A percentile compares a stretch with the other conserved stretches of the same genome.
These are phyloP conservation scores for Setophaga coronata DNA, from an alignment of 2,113 vertebrate species.

Conservation along the genomic window DNA sequence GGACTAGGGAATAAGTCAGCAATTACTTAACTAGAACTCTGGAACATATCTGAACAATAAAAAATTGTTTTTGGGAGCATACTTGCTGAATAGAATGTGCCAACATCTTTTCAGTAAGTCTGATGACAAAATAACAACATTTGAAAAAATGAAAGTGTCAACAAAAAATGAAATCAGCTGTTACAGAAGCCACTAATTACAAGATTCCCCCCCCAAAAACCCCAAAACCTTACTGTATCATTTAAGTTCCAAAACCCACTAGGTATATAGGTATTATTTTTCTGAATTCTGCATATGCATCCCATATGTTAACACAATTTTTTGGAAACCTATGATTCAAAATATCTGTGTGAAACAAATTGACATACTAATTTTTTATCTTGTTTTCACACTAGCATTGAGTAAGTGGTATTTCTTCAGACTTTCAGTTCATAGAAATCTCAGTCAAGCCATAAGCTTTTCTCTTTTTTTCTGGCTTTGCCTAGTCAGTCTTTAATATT, in stretches of 20 bases:
- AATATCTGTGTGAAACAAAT: neutral
- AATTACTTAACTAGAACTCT: neutral
- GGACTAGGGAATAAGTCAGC: neutral
- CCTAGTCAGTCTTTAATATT: neutral
- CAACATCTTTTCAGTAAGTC: neutral
- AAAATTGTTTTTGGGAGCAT: accelerated
- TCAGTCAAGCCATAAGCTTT: neutral
- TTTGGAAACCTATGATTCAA: neutral
- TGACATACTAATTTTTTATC: neutral
- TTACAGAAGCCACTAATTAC: neutral
- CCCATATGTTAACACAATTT: neutral
- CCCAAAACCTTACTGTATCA: neutral
- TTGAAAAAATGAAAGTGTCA: neutral
- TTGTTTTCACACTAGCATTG: neutral
- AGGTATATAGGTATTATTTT: neutral
- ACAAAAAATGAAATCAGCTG: neutral
- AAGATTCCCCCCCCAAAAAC: neutral
- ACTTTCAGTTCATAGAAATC: neutral
- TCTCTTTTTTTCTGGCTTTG: neutral
- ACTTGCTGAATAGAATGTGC: neutral
- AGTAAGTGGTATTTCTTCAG: neutral
- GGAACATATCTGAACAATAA: neutral
- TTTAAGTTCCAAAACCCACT: neutral
- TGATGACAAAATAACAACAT: neutral
- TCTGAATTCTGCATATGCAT: neutral